These are phyloP conservation scores for Chaetura pelagica DNA, from an alignment of 2,113 vertebrate species.

Conservation along the genomic window DNA sequence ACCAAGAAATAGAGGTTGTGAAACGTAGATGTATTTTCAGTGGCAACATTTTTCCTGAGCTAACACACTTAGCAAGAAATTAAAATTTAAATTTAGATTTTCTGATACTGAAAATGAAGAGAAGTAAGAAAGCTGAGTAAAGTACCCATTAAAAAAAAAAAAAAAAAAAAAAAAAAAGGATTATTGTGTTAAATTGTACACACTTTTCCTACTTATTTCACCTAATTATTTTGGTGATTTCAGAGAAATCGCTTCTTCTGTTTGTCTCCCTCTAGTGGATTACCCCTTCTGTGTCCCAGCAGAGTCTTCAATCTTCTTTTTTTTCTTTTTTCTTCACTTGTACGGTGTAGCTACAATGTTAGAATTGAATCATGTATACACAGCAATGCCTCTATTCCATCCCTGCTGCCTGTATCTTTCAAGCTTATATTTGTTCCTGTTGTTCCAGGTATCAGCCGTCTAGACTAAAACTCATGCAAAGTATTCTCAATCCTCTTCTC, in stretches of 20 bases:
- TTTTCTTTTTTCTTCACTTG: not conserved
- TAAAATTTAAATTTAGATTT: not conserved
- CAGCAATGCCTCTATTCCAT: not conserved
- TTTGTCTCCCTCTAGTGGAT: slow-evolving; percentile 30
- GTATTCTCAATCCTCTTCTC: not conserved
- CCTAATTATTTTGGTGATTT: not conserved
- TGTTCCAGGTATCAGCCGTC: not conserved
- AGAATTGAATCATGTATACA: not conserved
- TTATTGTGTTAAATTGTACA: not conserved
- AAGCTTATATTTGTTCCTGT: not conserved
- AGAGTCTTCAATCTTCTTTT: not conserved
- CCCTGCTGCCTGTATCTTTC: not conserved
- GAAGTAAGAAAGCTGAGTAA: not conserved
- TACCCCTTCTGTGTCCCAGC: not conserved
- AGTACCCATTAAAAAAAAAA: not conserved
- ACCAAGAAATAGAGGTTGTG: not conserved
- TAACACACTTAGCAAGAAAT: not conserved
- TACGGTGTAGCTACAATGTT: not conserved
- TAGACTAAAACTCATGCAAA: not conserved
- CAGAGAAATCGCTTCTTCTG: not conserved
- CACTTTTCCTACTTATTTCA: not conserved
- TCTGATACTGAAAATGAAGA: not conserved
- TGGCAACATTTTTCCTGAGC: not conserved
- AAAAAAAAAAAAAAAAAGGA: too few species aligned
- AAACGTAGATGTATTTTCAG: not conserved